Evolutionary conservation across 2,888 invertebrate genomes (phyloP), one percentile per base, ranked within the genome.

Genomic region (Caenorhabditis panamensis): DNA sequence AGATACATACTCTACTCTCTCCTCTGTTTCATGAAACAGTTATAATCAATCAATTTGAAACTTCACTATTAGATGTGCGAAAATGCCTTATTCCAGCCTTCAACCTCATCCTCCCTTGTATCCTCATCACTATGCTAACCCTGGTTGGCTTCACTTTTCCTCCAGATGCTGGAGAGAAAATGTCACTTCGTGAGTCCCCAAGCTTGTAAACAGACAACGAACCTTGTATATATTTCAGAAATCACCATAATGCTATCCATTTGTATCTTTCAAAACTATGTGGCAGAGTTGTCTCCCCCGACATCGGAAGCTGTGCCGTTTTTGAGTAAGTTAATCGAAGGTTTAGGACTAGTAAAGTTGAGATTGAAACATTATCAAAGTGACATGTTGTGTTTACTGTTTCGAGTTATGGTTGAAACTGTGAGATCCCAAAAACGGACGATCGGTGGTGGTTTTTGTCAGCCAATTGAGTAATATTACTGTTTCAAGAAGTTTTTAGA

Each of bases 41-140:
- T n/a, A n/a, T n/a, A n/a, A n/a, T n/a, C n/a, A n/a, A n/a, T n/a
- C n/a, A n/a, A n/a, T n/a, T n/a, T n/a, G n/a, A n/a, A n/a, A n/a
- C n/a, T n/a, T n/a, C n/a, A n/a, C n/a, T n/a, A n/a, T n/a, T n/a
- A n/a, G n/a, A n/a, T n/a, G n/a, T n/a, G n/a, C n/a, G n/a, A n/a
- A n/a, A n/a, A n/a, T n/a, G n/a, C n/a, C n/a, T n/a, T n/a, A n/a
- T 79, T 83, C 31, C 68, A 88, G 87, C 82, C 93, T 97, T 98
- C 94, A 98, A 98, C 93, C 94, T 98, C 91, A 97, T 98, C 92
- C 96, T 98, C 91, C 98, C 98, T 0, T 88, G 88, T 53, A 84
- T 88, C 36, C 77, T 88, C n/a, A 88, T 87, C 41, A 88, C 88
- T 6, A 89, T 97, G 97, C 93, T 88, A 28, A 88, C 88, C 0